Conservation (phyloP, 30 jellyfish, hydroid and myxozoan genomes). For the Morbakka virulenta region DNA sequence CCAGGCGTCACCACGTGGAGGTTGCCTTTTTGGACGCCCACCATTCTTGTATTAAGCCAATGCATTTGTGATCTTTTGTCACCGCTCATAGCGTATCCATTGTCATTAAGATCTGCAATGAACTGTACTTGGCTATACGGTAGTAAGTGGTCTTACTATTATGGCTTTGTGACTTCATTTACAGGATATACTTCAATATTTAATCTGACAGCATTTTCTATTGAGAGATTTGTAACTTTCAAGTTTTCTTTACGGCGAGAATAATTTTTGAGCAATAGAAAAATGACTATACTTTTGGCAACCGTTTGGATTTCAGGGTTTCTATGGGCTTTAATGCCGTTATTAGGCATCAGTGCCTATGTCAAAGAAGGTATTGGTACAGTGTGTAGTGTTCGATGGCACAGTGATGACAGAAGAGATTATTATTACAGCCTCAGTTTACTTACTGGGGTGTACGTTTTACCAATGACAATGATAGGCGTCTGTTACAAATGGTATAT, state of each 20-base stretch:
- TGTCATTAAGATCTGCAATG: background rate
- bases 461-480: background rate
- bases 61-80: background rate
- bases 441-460: background rate
- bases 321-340: background rate
- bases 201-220: background rate
- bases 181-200: background rate
- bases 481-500: background rate
- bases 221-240: conserved; percentile 5
- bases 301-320: background rate
- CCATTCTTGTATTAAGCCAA: background rate
- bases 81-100: background rate
- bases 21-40: too few relatives aligned
- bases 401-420: background rate
- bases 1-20: too few relatives aligned
- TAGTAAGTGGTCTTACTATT: background rate
- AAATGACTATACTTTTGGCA: background rate
- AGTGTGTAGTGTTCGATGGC: background rate
- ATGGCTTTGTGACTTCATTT: conserved; percentile 6
- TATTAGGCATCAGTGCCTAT: background rate
- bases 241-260: background rate
- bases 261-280: background rate
- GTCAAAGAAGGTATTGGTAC: background rate
- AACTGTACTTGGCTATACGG: background rate
- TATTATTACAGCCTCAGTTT: background rate